Evolutionary conservation across 2,113 vertebrate genomes (phyloP).

Genomic region (Mastomys natalensis): DNA sequence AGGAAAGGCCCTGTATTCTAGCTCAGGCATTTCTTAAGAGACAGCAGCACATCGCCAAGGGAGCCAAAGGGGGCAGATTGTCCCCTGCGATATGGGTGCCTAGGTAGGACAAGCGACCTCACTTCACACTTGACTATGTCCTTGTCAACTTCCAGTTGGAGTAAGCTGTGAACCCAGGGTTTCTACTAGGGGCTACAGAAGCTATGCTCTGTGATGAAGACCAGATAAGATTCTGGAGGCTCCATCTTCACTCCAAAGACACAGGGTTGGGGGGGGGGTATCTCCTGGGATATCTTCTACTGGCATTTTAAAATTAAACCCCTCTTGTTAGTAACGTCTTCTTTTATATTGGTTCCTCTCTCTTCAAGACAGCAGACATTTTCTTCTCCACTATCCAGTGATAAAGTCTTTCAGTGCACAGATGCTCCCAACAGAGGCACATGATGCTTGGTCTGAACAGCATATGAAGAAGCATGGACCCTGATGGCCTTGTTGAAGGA

Average conservation of each 20-base stretch:
- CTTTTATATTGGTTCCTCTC: background rate
- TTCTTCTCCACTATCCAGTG: too few species aligned
- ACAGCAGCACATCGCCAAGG: background rate
- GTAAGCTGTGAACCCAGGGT: background rate
- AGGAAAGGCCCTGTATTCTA: background rate
- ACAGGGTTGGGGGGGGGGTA: too few species aligned
- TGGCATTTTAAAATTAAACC: background rate
- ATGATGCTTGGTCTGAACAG: background rate
- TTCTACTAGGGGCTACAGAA: too few species aligned
- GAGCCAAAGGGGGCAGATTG: background rate
- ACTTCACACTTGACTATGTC: background rate
- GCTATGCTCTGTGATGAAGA: background rate
- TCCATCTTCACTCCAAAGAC: background rate
- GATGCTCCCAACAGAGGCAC: background rate
- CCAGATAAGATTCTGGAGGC: fast-evolving
- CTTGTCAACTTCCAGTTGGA: background rate
- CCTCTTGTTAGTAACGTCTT: background rate
- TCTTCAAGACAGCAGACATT: background rate
- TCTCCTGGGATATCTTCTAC: background rate
- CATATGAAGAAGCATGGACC: background rate
- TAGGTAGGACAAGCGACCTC: fast-evolving
- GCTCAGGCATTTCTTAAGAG: background rate
- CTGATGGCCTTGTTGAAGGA: background rate
- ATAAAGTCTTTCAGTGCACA: background rate
- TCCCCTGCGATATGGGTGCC: background rate